Percentiles rank a stretch among this genome's conserved stretches.
Conservation (phyloP, 2,888 invertebrate species). For the Uropetala carovei region DNA sequence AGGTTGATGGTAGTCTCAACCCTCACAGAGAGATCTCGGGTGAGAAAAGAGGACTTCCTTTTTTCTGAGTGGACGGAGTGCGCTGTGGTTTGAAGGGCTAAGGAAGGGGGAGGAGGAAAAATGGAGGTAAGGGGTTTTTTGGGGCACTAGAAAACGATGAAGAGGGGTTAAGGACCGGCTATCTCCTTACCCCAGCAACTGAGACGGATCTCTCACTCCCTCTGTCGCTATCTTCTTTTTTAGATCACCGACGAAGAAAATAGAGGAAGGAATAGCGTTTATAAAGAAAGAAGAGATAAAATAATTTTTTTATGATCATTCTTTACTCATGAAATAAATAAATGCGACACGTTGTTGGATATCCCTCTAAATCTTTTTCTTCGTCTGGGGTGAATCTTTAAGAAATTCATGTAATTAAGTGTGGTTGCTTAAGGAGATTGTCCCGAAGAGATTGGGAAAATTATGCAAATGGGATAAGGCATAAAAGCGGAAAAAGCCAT, state of each 20-base stretch:
- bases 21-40: not conserved
- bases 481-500: too few relatives aligned
- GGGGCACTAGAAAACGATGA: slow-evolving; percentile 10
- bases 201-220: slow-evolving; percentile 31
- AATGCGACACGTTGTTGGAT: too few relatives aligned
- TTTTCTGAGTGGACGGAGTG: not conserved
- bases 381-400: too few relatives aligned
- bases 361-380: too few relatives aligned
- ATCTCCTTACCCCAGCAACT: not conserved
- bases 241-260: not conserved
- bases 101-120: not conserved
- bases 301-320: not conserved
- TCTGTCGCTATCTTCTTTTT: not conserved
- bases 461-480: too few relatives aligned
- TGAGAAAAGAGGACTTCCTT: not conserved
- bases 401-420: too few relatives aligned
- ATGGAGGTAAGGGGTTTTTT: not conserved
- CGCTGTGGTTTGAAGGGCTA: not conserved
- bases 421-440: too few relatives aligned
- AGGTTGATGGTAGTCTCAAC: slow-evolving; percentile 1
- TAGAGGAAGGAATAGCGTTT: not conserved
- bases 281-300: slow-evolving; percentile 4
- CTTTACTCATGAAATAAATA: not conserved
- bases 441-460: too few relatives aligned
- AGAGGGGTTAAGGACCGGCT: slow-evolving; percentile 36